Evolutionary conservation across 2,888 invertebrate species (phyloP).

Genomic region (Melanchra persicariae): DNA sequence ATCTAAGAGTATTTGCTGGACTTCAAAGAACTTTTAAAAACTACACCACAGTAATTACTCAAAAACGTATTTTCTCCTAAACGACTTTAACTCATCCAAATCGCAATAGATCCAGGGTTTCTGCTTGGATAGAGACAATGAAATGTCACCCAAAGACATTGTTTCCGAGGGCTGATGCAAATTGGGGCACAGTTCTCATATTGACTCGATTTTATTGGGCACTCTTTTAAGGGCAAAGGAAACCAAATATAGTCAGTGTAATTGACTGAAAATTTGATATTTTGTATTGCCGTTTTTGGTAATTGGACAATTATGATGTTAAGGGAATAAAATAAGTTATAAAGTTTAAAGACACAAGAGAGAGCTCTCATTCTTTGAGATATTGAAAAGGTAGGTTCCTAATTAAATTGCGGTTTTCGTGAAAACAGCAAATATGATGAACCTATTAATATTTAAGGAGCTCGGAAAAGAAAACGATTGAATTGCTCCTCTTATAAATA

Average conservation of each 20-base stretch:
- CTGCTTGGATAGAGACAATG: slow-evolving; percentile 32
- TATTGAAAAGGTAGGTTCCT: neutral
- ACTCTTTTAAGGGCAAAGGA: slow-evolving; percentile 22
- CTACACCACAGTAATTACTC: neutral
- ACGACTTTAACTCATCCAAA: slow-evolving; percentile 18
- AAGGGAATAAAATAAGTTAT: no score
- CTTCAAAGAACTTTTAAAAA: neutral
- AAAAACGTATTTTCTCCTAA: slow-evolving; percentile 1
- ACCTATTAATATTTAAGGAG: slow-evolving; percentile 18
- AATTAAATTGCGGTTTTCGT: slow-evolving; percentile 6
- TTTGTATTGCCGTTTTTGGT: slow-evolving; percentile 1
- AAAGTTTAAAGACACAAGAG: no score
- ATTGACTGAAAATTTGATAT: slow-evolving; percentile 28
- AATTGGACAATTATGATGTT: neutral
- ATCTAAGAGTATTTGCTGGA: no score
- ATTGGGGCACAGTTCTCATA: slow-evolving; percentile 52
- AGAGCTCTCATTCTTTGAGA: no score
- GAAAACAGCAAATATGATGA: neutral
- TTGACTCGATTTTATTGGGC: slow-evolving; percentile 46
- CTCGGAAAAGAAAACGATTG: neutral
- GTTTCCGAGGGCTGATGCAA: slow-evolving; percentile 46
- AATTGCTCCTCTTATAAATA: no score
- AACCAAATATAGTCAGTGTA: slow-evolving; percentile 26
- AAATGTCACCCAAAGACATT: slow-evolving; percentile 47
- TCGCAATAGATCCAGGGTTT: slow-evolving; percentile 33